Evolutionary conservation across 2,113 vertebrate species (phyloP), one percentile per base, ranked within the genome.

Genomic region (Athene noctua): DNA sequence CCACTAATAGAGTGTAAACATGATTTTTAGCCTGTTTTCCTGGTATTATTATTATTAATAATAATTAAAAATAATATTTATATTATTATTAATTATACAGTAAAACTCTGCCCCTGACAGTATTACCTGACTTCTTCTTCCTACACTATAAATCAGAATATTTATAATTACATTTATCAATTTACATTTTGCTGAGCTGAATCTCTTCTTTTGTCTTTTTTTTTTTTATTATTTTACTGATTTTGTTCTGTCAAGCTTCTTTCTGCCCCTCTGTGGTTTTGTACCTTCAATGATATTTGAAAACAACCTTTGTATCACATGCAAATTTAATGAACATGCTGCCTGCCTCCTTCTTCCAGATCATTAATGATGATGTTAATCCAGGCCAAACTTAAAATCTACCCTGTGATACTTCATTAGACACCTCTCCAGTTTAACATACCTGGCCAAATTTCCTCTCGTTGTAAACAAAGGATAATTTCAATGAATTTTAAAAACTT

Each of bases 311-410:
- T 40, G 23, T 49, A 83, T 51, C 47, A 32, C 59, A 88, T 58
- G 27, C 23, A 90, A 88, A 86, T 94, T 86, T 88, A 92, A 96
- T 72, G 82, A 91, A 83, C 14, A 27, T 74, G n/a, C 67, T 82
- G 54, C 68, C 49, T 81, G 34, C 23, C 17, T 72, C 36, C 38
- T 80, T 86, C 81, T 88, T 77, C 72, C 62, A 94, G 52, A 83
- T 88, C 71, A 79, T 88, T 95, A 90, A 86, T 42, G 40, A 58
- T 59, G 0, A 74, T 84, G 36, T 75, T 89, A 87, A 93, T 79
- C 67, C 29, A 89, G 49, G 71, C 44, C 73, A 86, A 83, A 74
- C 51, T 70, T 47, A 88, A 92, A 86, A 88, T 67, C 25, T 74
- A 19, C 72, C 71, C 63, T 3, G 4, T 72, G 62, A 26, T 66